These are phyloP conservation scores for Marisa cornuarietis DNA, from an alignment of 1,140 invertebrate species.

Conservation along the genomic window DNA sequence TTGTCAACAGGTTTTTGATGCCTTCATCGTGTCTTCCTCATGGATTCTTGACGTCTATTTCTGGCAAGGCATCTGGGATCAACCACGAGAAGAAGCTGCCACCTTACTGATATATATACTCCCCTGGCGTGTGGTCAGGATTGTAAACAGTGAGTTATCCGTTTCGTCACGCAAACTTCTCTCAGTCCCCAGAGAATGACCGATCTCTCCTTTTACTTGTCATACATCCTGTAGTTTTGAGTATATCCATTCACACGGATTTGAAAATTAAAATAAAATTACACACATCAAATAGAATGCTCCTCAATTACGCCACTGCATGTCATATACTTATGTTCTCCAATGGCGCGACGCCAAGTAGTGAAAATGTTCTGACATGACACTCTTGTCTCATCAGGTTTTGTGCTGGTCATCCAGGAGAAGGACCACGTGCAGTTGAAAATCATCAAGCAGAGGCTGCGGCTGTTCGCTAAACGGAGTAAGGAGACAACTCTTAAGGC, in stretches of 20 bases:
- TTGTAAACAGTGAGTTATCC: constrained; percentile 57
- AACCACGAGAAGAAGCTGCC: constrained; percentile 56
- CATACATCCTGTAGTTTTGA: too few species aligned
- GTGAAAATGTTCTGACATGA: neutral
- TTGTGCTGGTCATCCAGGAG: constrained; percentile 60
- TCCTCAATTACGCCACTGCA: too few species aligned
- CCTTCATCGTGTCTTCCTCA: constrained; percentile 52
- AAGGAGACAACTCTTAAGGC: constrained; percentile 54
- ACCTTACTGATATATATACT: constrained; percentile 58
- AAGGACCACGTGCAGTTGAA: constrained; percentile 59
- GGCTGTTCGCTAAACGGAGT: constrained; percentile 51
- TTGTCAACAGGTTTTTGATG: constrained; percentile 52
- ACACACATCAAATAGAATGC: too few species aligned
- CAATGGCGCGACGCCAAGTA: too few species aligned
- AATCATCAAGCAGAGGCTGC: constrained; percentile 56
- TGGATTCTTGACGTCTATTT: constrained; percentile 57
- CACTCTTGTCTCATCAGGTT: constrained; percentile 43
- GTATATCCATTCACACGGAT: too few species aligned
- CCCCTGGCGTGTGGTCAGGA: constrained; percentile 60
- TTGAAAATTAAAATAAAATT: too few species aligned
- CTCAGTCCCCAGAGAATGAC: too few species aligned
- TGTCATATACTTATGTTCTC: too few species aligned
- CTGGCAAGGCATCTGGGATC: constrained; percentile 57
- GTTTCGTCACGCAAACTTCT: neutral
- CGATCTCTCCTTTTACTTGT: too few species aligned